phyloP scores from a whole-genome alignment of 2,113 vertebrate genomes.

The Pseudorhombus dupliciocellatus region DNA sequence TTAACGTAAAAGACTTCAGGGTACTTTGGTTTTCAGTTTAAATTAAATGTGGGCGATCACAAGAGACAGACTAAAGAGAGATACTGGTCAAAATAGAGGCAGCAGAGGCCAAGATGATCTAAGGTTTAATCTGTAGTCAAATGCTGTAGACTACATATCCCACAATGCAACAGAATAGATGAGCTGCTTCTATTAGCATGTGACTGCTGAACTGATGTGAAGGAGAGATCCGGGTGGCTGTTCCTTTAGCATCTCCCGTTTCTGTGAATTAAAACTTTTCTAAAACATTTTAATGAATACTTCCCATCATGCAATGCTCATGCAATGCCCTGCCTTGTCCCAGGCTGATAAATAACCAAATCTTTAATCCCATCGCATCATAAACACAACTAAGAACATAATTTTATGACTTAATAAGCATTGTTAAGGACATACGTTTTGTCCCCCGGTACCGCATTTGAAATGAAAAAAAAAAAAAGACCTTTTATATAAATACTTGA shows the following conservation, averaged over 20 bases:
- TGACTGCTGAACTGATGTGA: no score
- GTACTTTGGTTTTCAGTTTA: background rate
- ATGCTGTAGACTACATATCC: background rate
- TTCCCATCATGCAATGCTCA: background rate
- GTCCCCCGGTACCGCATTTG: background rate
- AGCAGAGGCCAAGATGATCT: background rate
- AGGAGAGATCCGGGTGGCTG: no score
- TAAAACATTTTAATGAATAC: background rate
- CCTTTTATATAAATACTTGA: slow-evolving; percentile 19
- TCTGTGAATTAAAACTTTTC: background rate
- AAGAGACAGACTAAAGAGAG: background rate
- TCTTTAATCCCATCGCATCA: no score
- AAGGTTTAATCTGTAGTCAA: background rate
- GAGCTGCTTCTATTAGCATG: no score
- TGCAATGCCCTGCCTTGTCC: background rate
- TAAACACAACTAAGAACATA: no score
- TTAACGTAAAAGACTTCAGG: background rate
- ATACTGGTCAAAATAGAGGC: background rate
- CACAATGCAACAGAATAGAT: background rate
- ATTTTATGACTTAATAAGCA: no score
- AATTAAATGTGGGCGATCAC: background rate
- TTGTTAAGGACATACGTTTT: background rate
- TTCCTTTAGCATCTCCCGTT: no score
- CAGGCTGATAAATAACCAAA: no score
- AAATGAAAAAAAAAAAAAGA: background rate